A percentile compares a stretch with the other conserved stretches of the same genome.
phyloP scores from a whole-genome alignment of 2,797 vertebrate genomes.

The Myotis vivesi region DNA sequence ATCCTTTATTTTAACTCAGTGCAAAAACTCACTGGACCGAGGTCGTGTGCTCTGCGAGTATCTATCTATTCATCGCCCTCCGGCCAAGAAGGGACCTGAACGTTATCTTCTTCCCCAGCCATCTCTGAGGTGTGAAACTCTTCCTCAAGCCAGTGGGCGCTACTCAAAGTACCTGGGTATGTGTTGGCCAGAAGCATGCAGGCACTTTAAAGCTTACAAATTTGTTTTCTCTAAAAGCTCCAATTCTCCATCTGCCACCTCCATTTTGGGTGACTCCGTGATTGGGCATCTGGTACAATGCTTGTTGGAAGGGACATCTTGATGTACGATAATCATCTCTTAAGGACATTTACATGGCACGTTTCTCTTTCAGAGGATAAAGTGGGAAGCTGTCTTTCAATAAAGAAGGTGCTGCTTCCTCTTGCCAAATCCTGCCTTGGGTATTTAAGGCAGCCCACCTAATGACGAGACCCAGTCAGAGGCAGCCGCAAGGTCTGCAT shows the following conservation, averaged over 20 bases:
- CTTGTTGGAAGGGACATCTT: conserved; percentile 57
- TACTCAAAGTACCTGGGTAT: background rate
- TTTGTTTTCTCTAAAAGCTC: conserved; percentile 60
- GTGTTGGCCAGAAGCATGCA: background rate
- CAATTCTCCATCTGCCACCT: conserved; percentile 69
- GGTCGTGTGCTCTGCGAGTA: background rate
- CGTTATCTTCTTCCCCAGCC: background rate
- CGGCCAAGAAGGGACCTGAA: background rate
- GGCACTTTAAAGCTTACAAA: conserved; percentile 12
- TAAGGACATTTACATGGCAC: background rate
- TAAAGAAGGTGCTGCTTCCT: conserved; percentile 44
- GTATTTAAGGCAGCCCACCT: conserved; percentile 57
- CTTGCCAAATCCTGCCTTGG: conserved; percentile 58
- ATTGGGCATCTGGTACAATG: conserved; percentile 10
- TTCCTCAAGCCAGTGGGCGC: background rate
- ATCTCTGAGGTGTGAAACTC: background rate
- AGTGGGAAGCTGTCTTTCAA: conserved; percentile 63
- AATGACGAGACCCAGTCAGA: conserved; percentile 26
- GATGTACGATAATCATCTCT: conserved; percentile 46
- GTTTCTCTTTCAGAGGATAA: conserved; percentile 51
- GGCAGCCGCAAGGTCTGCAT: conserved; percentile 61
- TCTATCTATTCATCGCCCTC: background rate
- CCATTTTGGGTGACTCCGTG: conserved; percentile 41
- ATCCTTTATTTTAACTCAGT: conserved; percentile 15
- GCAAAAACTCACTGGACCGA: background rate